Conservation (phyloP, 1,140 invertebrate genomes). For the Rhysida immarginata region DNA sequence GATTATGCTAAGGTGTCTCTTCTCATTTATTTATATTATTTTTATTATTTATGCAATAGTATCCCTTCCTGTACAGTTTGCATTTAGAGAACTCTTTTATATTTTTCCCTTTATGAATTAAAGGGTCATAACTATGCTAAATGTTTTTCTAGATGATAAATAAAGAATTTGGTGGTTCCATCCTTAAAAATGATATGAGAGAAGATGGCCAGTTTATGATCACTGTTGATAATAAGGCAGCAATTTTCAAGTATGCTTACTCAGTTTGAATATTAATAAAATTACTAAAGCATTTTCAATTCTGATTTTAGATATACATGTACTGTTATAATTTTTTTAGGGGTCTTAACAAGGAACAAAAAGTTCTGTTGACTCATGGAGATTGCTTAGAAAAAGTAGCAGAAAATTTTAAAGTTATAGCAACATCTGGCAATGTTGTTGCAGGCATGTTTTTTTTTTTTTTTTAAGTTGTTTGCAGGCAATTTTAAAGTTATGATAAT, state of each 20-base stretch:
- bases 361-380: conserved; percentile 89
- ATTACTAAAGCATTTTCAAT: not conserved
- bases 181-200: conserved; percentile 64
- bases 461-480: too few relatives aligned
- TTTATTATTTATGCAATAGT: too few relatives aligned
- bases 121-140: too few relatives aligned
- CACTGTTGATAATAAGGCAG: conserved; percentile 72
- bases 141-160: conserved; percentile 65
- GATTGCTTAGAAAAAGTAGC: conserved; percentile 87
- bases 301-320: not conserved
- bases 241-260: conserved; percentile 73
- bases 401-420: conserved; percentile 65
- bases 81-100: too few relatives aligned
- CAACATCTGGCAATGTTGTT: conserved; percentile 65
- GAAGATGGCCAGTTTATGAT: conserved; percentile 92
- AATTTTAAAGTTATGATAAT: too few relatives aligned
- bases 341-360: conserved; percentile 67
- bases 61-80: too few relatives aligned
- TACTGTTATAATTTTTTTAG: conserved; percentile 35
- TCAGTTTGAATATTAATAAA: not conserved
- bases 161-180: conserved; percentile 91
- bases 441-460: conserved; percentile 36
- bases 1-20: too few relatives aligned
- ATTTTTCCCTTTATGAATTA: too few relatives aligned
- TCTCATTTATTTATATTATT: too few relatives aligned